Percentiles rank a stretch among this genome's conserved stretches.
Conservation (phyloP, 2,113 vertebrate species). For the Neodon shergylaensis region DNA sequence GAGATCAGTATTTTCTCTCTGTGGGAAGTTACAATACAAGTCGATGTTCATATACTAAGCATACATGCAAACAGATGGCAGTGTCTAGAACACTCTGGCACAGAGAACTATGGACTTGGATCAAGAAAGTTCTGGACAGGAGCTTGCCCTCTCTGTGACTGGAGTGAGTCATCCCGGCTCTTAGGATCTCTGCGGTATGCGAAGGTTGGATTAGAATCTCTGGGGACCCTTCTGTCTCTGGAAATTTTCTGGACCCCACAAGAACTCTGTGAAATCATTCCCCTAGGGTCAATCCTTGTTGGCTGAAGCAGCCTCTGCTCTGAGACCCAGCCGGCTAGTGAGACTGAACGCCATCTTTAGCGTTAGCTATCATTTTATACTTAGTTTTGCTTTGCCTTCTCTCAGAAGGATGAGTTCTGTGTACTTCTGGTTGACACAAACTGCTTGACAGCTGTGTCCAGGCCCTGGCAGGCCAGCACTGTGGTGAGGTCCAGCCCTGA, state of each 20-base stretch:
- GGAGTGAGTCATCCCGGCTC: constrained; percentile 41
- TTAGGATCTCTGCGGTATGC: constrained; percentile 39
- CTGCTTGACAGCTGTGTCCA: not conserved
- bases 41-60: not conserved
- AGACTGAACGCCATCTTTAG: not conserved
- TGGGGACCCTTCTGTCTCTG: constrained; percentile 38
- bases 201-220: constrained; percentile 29
- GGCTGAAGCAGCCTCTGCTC: not conserved
- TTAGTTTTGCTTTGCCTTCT: not conserved
- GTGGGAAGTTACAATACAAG: not conserved
- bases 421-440: not conserved
- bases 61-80: not conserved
- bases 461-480: constrained; percentile 41
- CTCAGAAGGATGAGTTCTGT: constrained; percentile 28
- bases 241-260: constrained; percentile 61
- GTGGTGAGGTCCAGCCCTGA: not conserved
- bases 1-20: not conserved
- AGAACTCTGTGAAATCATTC: constrained; percentile 55
- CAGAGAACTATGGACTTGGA: not conserved
- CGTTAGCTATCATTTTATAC: constrained; percentile 15
- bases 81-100: not conserved
- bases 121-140: constrained; percentile 52
- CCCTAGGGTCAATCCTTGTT: not conserved
- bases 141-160: constrained; percentile 32
- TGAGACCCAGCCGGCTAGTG: not conserved